Evolutionary conservation across 1,140 invertebrate species (phyloP).

Genomic region (Zaprionus davidi): DNA sequence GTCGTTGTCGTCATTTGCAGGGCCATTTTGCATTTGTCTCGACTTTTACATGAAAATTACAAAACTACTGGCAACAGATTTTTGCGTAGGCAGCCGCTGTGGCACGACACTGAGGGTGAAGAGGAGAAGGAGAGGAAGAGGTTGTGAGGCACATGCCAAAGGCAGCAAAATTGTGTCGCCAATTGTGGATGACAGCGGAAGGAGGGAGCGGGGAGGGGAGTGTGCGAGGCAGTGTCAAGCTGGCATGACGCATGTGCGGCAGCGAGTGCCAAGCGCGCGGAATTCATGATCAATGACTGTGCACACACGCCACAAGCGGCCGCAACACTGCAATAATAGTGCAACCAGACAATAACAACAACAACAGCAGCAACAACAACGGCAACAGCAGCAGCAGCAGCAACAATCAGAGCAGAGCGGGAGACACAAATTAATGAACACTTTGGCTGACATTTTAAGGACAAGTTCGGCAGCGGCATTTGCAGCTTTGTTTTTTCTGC

Average conservation of each 20-base stretch:
- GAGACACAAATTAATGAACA: slow-evolving; percentile 79
- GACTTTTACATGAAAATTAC: slow-evolving; percentile 83
- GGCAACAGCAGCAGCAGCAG: slow-evolving; percentile 33
- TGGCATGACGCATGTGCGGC: slow-evolving; percentile 70
- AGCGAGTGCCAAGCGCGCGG: slow-evolving; percentile 75
- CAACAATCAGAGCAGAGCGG: slow-evolving; percentile 46
- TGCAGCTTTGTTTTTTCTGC: slow-evolving; percentile 37
- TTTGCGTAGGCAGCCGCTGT: slow-evolving; percentile 59
- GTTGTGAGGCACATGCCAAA: slow-evolving; percentile 68
- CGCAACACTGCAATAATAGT: slow-evolving; percentile 46
- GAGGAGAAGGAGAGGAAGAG: neutral
- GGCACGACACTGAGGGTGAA: slow-evolving; percentile 2
- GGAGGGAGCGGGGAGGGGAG: neutral
- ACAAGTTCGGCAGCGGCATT: slow-evolving; percentile 70
- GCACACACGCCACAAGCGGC: slow-evolving; percentile 62
- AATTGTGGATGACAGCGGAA: slow-evolving; percentile 47
- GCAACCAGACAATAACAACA: slow-evolving; percentile 49
- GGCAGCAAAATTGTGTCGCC: slow-evolving; percentile 77
- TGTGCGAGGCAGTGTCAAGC: slow-evolving; percentile 37
- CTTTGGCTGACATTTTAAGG: slow-evolving; percentile 81
- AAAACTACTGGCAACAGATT: slow-evolving; percentile 76
- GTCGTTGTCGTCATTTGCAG: slow-evolving; percentile 56
- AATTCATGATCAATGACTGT: slow-evolving; percentile 82
- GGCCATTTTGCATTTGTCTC: slow-evolving; percentile 79
- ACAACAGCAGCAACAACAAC: slow-evolving; percentile 45